Conservation (phyloP, 1,140 invertebrate species). For the Drosophila ambigua region DNA sequence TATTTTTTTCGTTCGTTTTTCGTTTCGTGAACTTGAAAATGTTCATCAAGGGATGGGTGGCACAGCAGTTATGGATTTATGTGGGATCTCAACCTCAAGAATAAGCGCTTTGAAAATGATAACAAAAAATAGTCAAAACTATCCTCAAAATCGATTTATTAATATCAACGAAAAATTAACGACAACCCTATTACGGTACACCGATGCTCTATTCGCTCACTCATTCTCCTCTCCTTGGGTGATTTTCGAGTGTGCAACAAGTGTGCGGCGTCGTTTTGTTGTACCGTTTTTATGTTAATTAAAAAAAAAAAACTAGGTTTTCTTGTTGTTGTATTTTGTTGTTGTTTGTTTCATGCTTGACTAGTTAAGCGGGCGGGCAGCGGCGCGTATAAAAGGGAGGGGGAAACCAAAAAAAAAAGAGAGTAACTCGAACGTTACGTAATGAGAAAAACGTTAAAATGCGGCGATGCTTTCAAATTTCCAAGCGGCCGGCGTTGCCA, state of each 20-base stretch:
- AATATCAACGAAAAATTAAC: no score
- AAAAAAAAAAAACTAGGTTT: constrained; percentile 45
- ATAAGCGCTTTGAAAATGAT: no score
- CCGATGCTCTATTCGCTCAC: background rate
- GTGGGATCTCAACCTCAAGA: no score
- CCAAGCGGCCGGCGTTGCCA: constrained; percentile 58
- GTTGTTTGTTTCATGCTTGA: constrained; percentile 59
- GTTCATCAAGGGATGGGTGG: no score
- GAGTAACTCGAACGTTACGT: constrained; percentile 53
- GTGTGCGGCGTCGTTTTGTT: constrained; percentile 54
- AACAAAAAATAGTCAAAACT: no score
- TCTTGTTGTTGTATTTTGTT: constrained; percentile 21
- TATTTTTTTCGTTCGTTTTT: no score
- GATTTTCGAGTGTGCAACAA: constrained; percentile 57
- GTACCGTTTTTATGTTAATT: constrained; percentile 76
- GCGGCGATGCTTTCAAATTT: constrained; percentile 58
- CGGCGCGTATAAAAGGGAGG: constrained; percentile 37
- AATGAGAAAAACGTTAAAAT: constrained; percentile 55
- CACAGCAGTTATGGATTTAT: no score
- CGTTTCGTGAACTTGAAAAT: no score
- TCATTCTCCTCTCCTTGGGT: background rate
- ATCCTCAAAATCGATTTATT: no score
- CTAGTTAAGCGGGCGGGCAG: constrained; percentile 65
- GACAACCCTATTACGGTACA: no score
- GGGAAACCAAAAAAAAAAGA: constrained; percentile 2